Evolutionary conservation across 2,888 invertebrate species (phyloP), one percentile per base, ranked within the genome.

Genomic region (Automeris io): DNA sequence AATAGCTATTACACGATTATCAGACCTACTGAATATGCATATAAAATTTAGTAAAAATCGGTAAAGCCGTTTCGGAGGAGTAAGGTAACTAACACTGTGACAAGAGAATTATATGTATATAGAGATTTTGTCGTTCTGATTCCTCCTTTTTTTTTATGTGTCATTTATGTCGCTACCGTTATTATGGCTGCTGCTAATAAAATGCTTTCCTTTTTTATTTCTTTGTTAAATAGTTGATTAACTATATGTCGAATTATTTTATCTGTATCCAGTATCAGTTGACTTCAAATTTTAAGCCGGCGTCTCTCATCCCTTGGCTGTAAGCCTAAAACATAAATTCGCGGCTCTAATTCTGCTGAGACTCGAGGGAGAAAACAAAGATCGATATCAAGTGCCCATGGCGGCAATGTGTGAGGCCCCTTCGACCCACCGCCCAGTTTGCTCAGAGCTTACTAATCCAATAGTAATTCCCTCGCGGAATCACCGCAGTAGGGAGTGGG

Each of bases 381-480:
- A 85, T 85, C 83, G 80, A 83, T 83, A 83, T 79, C 78, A 71
- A 75, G 70, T 72, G 74, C 70, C 70, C 62, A 67, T 73, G 73
- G 75, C 77, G 75, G 71, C 73, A 68, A 71, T 78, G 75, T 74
- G 70, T 72, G 33, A 39, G 70, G 62, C 61, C 73, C 75, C 74
- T 77, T 67, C 64, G 54, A 54, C 54, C 62, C 54, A 54, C 53
- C 47, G 46, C 54, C 78, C 80, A 73, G 61, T 64, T 44, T 54
- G 61, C 39, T 39, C 38, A 57, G 82, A 70, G 53, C 80, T 65
- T 66, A 66, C 61, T 54, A 59, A 66, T 68, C 70, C 57, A 59
- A 58, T 59, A 63, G 57, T 50, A 60, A 67, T 60, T 63, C 67
- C 60, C 61, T 48, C 45, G 57, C 45, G 52, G 46, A 53, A 45